Evolutionary conservation across 2,113 vertebrate genomes (phyloP), one percentile per base, ranked within the genome.

Genomic region (Spea multiplicata): DNA sequence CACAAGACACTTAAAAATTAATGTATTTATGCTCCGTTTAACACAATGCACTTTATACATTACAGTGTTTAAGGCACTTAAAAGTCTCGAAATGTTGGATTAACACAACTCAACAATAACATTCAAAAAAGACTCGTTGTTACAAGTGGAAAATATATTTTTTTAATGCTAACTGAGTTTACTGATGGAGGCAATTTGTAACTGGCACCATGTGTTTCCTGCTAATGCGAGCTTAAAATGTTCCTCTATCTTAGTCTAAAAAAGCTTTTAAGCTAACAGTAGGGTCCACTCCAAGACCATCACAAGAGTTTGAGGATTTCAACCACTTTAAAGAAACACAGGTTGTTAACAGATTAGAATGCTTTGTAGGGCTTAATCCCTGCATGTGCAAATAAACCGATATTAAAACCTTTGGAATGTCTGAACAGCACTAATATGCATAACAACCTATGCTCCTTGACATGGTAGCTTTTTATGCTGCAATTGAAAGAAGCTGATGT

Each of bases 261-360:
- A 78, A 80, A 80, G 77, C 77, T 80, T 80, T 80, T 80, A 80
- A 71, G 71, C 70, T 80, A 80, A 80, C 77, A 80, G 77, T 80
- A 79, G 77, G 77, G 77, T 73, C 77, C 77, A 79, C 77, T 80
- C 77, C 70, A 73, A 80, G 77, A 67, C 70, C 71, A 73, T 66
- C 62, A 80, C 70, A 80, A 73, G 64, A 65, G 76, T 55, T 14
- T 48, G 47, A 55, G 70, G 77, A 80, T 80, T 73, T 80, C 48
- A 73, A 62, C 49, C 77, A 80, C 77, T 80, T 80, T 66, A 73
- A 73, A 66, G 71, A 67, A 80, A 73, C 70, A 73, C 70, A 73
- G 77, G 77, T 80, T 80, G 77, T 80, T 80, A 80, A 61, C 70
- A 80, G 70, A 73, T 80, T 80, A 80, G 71, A 65, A 73, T 57